A percentile compares a stretch with the other conserved stretches of the same genome.
phyloP scores from a whole-genome alignment of 2,797 vertebrate genomes.

The Pyrocephalus nanus region DNA sequence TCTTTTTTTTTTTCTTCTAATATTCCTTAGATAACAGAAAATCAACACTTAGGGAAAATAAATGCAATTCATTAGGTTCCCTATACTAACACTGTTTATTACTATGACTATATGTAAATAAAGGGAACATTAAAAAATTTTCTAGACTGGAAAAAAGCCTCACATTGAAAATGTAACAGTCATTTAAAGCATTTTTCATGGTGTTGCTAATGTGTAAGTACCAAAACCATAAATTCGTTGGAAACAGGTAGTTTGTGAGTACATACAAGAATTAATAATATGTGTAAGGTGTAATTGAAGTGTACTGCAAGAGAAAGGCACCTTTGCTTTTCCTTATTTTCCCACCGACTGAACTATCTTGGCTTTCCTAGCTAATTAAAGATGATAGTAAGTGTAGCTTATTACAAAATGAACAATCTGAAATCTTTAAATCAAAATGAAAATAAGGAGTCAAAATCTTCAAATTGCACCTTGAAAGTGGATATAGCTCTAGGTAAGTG shows the following conservation, averaged over 20 bases:
- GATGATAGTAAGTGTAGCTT: neutral
- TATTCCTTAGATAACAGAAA: neutral
- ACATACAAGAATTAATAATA: neutral
- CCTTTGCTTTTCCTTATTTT: neutral
- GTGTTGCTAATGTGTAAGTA: neutral
- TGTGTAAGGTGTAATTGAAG: neutral
- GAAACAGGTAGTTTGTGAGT: neutral
- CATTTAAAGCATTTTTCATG: neutral
- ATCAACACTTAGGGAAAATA: neutral
- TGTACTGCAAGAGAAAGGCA: neutral
- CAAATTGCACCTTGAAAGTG: neutral
- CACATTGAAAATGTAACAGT: neutral
- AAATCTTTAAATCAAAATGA: neutral
- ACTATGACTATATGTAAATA: neutral
- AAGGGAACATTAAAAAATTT: neutral
- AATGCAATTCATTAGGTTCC: neutral
- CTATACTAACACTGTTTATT: neutral
- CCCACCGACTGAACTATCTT: neutral
- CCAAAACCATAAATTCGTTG: accelerated
- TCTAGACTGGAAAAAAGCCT: neutral
- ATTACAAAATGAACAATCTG: neutral
- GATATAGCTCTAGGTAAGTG: neutral
- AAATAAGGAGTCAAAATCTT: neutral
- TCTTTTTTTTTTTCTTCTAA: neutral
- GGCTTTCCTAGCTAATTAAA: neutral